Conservation (phyloP, 30 jellyfish, hydroid and myxozoan genomes). For the Chrysaora quinquecirrha region DNA sequence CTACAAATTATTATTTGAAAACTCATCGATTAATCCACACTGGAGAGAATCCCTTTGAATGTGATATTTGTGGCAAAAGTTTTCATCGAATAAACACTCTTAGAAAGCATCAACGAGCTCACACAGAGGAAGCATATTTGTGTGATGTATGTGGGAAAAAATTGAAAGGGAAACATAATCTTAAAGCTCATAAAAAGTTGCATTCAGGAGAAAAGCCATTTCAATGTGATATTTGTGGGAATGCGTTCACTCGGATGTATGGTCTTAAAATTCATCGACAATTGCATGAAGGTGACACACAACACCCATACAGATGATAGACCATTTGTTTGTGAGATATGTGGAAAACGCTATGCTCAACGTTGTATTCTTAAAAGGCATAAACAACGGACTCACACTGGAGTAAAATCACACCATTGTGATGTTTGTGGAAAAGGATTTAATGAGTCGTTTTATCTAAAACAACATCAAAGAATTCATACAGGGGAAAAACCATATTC, state of each 20-base stretch:
- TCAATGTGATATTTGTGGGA: no score
- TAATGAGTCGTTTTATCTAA: neutral
- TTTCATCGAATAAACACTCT: constrained; percentile 15
- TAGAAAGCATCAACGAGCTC: neutral
- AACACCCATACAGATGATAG: neutral
- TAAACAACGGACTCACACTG: neutral
- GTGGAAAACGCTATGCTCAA: neutral
- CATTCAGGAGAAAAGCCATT: no score
- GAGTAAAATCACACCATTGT: neutral
- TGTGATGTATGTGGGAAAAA: no score
- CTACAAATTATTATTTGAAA: constrained; percentile 16
- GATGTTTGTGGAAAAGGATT: neutral
- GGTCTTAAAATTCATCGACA: no score
- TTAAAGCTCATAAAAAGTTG: no score
- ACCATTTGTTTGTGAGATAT: neutral
- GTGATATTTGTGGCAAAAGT: constrained; percentile 21
- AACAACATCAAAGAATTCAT: neutral
- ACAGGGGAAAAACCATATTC: neutral
- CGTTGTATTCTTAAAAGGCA: neutral
- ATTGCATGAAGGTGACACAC: no score
- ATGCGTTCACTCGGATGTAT: no score
- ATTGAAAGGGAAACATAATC: no score
- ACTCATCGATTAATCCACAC: neutral
- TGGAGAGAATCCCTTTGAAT: neutral
- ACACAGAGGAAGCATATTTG: no score